Percentiles rank a stretch among this genome's conserved stretches.
Evolutionary conservation across 1,140 invertebrate species (phyloP).

Genomic region (Caenorhabditis latens): DNA sequence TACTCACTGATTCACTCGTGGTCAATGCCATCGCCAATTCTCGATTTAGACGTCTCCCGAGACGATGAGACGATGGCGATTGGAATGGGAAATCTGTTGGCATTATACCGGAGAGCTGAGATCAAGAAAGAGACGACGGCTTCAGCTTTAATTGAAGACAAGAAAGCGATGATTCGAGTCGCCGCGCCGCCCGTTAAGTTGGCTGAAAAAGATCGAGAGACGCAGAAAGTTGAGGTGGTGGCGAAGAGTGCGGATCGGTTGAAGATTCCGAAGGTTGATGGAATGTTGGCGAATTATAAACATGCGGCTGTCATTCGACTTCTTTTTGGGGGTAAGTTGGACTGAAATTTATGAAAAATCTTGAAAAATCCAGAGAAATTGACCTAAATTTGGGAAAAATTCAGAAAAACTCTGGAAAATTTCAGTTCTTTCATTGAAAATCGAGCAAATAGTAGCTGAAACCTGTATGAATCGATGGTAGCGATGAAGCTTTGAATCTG

Average conservation of each 20-base stretch:
- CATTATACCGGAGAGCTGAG: slow-evolving; percentile 85
- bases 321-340: slow-evolving; percentile 34
- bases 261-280: slow-evolving; percentile 50
- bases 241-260: slow-evolving; percentile 47
- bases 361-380: too few species aligned
- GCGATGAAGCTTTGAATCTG: too few species aligned
- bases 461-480: too few species aligned
- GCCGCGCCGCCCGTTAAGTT: slow-evolving; percentile 67
- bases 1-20: slow-evolving; percentile 86
- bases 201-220: slow-evolving; percentile 72
- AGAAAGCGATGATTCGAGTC: neutral
- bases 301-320: slow-evolving; percentile 61
- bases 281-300: slow-evolving; percentile 55
- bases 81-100: slow-evolving; percentile 88
- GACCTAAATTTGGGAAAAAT: too few species aligned
- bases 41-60: slow-evolving; percentile 86
- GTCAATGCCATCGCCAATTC: slow-evolving; percentile 89
- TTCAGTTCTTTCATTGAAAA: too few species aligned
- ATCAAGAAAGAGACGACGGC: slow-evolving; percentile 69
- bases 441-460: too few species aligned
- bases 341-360: neutral
- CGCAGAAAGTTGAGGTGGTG: slow-evolving; percentile 7
- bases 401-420: too few species aligned
- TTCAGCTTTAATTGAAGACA: neutral
- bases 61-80: slow-evolving; percentile 88